Evolutionary conservation across 2,888 invertebrate genomes (phyloP).

Genomic region (Polia nebulosa): DNA sequence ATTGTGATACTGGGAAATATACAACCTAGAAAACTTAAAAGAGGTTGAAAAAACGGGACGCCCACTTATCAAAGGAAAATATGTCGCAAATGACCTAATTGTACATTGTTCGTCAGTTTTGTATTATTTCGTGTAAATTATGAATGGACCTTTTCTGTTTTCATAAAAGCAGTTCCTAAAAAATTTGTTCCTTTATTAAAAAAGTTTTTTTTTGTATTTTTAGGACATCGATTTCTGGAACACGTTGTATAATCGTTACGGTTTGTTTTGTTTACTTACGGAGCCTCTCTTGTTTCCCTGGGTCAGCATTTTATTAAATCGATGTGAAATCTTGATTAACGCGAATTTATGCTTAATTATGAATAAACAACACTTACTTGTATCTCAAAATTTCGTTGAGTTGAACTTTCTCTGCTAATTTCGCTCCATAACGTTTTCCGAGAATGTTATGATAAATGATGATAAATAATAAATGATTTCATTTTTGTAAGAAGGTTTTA

Average conservation of each 20-base stretch:
- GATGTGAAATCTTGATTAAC: slow-evolving; percentile 17
- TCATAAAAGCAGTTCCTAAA: slow-evolving; percentile 46
- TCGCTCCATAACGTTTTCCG: background rate
- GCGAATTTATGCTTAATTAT: slow-evolving; percentile 17
- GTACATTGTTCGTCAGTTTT: slow-evolving; percentile 53
- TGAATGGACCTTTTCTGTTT: slow-evolving; percentile 52
- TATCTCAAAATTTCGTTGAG: slow-evolving; percentile 8
- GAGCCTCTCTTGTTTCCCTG: slow-evolving; percentile 35
- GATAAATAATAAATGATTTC: too few relatives aligned
- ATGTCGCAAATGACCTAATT: slow-evolving; percentile 49
- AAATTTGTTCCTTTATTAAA: slow-evolving; percentile 65
- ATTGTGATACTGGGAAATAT: slow-evolving; percentile 30
- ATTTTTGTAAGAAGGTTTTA: too few relatives aligned
- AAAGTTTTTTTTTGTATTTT: slow-evolving; percentile 63
- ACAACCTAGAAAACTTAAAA: slow-evolving; percentile 36
- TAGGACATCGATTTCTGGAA: slow-evolving; percentile 52
- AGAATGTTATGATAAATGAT: too few relatives aligned
- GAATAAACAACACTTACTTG: slow-evolving; percentile 33
- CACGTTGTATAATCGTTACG: slow-evolving; percentile 23
- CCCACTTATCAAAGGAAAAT: slow-evolving; percentile 33
- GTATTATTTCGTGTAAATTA: slow-evolving; percentile 60
- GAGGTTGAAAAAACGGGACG: slow-evolving; percentile 35
- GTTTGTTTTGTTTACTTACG: slow-evolving; percentile 33
- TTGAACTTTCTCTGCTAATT: slow-evolving; percentile 7
- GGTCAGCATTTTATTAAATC: slow-evolving; percentile 15